phyloP scores from a whole-genome alignment of 2,797 vertebrate genomes.

The Eospalax fontanierii region DNA sequence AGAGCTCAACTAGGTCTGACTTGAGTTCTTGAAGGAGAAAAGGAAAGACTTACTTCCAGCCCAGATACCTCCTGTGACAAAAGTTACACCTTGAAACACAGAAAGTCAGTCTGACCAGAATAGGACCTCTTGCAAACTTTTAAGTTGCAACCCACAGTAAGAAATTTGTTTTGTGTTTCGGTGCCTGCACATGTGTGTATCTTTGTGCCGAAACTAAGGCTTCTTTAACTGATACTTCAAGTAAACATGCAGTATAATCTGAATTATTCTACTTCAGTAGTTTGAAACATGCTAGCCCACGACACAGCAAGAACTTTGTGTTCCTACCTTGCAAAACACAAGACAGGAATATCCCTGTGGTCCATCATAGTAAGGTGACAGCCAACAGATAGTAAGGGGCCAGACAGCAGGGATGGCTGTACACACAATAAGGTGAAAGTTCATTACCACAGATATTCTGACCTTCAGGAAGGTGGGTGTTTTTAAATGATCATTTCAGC shows the following conservation, averaged over 20 bases:
- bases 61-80: neutral
- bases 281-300: neutral
- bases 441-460: fast-evolving
- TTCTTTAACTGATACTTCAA: neutral
- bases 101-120: neutral
- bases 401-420: neutral
- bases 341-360: neutral
- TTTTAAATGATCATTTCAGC: neutral
- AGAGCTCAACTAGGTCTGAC: neutral
- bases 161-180: neutral
- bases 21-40: neutral
- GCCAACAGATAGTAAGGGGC: neutral
- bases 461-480: neutral
- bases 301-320: neutral
- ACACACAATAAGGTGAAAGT: neutral
- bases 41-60: neutral
- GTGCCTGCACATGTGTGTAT: neutral
- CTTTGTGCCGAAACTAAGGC: too few species aligned
- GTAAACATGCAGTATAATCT: neutral
- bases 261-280: neutral
- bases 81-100: neutral
- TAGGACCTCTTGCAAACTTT: neutral
- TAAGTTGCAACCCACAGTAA: neutral
- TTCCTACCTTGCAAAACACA: neutral
- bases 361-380: neutral